Base-by-base conservation (phyloP, 1,140 invertebrate species). In the Megalonaias nervosa region DNA sequence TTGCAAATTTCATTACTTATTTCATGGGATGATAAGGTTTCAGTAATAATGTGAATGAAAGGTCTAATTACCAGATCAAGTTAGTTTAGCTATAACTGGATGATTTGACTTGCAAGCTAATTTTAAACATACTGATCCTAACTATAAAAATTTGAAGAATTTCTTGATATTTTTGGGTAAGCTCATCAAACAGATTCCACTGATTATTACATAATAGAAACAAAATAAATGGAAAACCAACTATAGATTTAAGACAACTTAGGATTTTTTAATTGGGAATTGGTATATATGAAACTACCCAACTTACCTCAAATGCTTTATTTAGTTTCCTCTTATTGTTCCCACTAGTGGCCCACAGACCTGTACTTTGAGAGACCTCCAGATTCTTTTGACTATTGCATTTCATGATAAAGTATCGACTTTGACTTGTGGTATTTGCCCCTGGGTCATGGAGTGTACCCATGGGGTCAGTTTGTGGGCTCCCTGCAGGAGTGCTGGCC, bases 391-490 rank as follows among this genome's bases (percentile, higher is more conserved):
- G 86, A 73, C 88, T 91, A 59, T 86, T 90, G 67, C 91, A 91
- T 81, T 92, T 92, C 83, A 93, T 92, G 11, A 93, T 84, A 82
- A 92, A 92, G 80, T 90, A 92, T 23, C 89, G 74, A 60, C 81
- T 85, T 6, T 65, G 75, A 48, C 56, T 56, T 31, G 67, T 9
- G 13, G 48, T 26, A 4, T 21, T 11, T 23, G 26, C 71, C 59
- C 55, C 77, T 62, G 55, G 56, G 16, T 31, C 65, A 74, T 62
- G 62, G 75, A 58, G 21, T 82, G 71, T 57, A 81, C 79, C 17
- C 77, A 73, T 60, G 80, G 81, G 57, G 3, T n/a, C 23, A 17
- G 21, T 16, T 65, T 84, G 79, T 19, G 89, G 89, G 82, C 87
- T 88, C 58, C 78, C 69, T 71, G 81, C 87, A 3, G 90, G 89